Base-by-base conservation (phyloP, 2,113 vertebrate species). In the Numenius arquata region DNA sequence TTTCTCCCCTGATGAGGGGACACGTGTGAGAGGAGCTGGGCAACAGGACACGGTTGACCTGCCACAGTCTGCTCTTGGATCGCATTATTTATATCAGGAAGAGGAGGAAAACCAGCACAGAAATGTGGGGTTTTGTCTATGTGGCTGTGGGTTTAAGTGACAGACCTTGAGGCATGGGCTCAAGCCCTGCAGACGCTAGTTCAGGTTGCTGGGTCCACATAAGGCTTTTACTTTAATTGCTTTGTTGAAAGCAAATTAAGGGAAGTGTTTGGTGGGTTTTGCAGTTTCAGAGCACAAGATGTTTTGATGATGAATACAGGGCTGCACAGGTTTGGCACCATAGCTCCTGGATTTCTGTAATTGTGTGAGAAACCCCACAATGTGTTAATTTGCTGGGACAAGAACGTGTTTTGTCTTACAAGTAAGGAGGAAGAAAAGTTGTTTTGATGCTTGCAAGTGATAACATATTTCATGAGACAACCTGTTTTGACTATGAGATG, bases 281-380 rank as follows among this genome's bases (percentile, higher is more conserved):
- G 15, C n/a, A 34, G 21, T 75, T 82, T 85, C 45, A 20, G 71
- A 52, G 16, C 18, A 5, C 26, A 43, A 11, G 40, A 30, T 61
- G n/a, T 36, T 89, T 68, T 63, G 67, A n/a, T 40, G 67, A 25
- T 18, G 15, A 23, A 38, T 7, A 5, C 0, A 7, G 45, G 27
- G 22, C 23, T 22, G 32, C 8, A 18, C 15, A 21, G 16, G 26
- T 53, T 58, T 72, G 40, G 47, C 1, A 7, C 61, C 9, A 4
- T 68, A 63, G 30, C 12, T 85, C 22, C 15, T 7, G 3, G 16
- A 4, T 80, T 70, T 79, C 63, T 85, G 17, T 47, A 38, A 22
- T 8, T 0, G 0, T 12, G 12, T 88, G 12, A 88, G 41, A 72
- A 68, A 38, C 17, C 3, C 11, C 0, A 0, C 11, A 15, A 8